Percentiles rank a stretch among this genome's conserved stretches.
phyloP scores from a whole-genome alignment of 2,888 invertebrate genomes.

The Brachypterus glaber region DNA sequence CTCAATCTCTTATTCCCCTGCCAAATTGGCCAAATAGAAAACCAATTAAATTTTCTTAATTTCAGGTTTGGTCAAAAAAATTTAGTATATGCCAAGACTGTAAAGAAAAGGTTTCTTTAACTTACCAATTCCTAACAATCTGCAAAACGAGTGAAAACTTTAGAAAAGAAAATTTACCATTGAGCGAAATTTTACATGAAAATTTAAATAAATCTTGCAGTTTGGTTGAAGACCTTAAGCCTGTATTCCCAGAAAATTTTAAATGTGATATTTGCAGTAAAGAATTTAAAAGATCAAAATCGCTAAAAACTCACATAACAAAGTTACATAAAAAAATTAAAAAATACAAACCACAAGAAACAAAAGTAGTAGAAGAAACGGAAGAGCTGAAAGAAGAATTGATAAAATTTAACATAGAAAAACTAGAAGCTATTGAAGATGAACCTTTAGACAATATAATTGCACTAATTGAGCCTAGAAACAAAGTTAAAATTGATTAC shows the following conservation, averaged over 20 bases:
- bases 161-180: slow-evolving; percentile 17
- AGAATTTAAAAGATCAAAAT: slow-evolving; percentile 23
- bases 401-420: no score
- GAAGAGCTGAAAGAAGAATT: slow-evolving; percentile 6
- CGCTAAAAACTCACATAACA: slow-evolving; percentile 23
- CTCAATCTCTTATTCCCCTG: no score
- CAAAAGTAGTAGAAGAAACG: not conserved
- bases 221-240: slow-evolving; percentile 6
- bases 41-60: no score
- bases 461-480: slow-evolving; percentile 9
- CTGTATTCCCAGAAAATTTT: slow-evolving; percentile 12
- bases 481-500: slow-evolving; percentile 1
- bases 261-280: slow-evolving; percentile 24
- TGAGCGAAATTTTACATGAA: not conserved
- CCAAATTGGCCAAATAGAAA: no score
- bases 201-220: not conserved
- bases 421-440: slow-evolving; percentile 3
- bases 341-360: not conserved
- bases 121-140: slow-evolving; percentile 21
- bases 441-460: slow-evolving; percentile 1
- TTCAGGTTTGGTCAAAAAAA: slow-evolving; percentile 21
- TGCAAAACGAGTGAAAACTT: slow-evolving; percentile 22
- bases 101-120: slow-evolving; percentile 17
- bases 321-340: slow-evolving; percentile 17
- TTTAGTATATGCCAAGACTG: slow-evolving; percentile 22